Percentiles rank a stretch among this genome's conserved stretches.
These are phyloP conservation scores for Automeris io DNA, from an alignment of 2,888 invertebrate genomes.

Conservation along the genomic window DNA sequence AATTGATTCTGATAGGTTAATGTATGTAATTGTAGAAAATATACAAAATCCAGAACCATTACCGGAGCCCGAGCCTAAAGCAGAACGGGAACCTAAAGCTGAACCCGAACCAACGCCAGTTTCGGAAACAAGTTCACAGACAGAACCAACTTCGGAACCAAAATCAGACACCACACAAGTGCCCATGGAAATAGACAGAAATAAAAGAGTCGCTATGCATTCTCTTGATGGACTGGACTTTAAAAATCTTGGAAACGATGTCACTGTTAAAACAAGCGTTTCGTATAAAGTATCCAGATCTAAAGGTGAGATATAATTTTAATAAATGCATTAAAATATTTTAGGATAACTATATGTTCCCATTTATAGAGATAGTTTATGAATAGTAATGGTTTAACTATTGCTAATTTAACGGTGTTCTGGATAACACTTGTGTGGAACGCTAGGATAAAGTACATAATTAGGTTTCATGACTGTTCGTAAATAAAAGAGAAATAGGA, in stretches of 20 bases:
- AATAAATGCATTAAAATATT: neutral
- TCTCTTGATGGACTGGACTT: conserved; percentile 62
- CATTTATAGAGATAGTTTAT: no score
- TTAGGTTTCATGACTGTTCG: no score
- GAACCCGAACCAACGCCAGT: conserved; percentile 24
- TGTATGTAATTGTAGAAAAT: conserved; percentile 23
- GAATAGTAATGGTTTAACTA: no score
- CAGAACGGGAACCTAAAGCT: conserved; percentile 24
- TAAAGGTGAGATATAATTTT: conserved; percentile 42
- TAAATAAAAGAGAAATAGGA: no score
- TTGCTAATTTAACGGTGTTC: no score
- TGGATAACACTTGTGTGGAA: no score
- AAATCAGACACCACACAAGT: conserved; percentile 27
- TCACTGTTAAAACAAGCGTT: conserved; percentile 87
- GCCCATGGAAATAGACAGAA: conserved; percentile 52
- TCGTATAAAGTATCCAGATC: conserved; percentile 85
- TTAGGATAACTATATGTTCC: conserved; percentile 4
- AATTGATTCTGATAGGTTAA: neutral
- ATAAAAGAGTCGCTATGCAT: conserved; percentile 76
- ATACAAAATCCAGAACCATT: conserved; percentile 40
- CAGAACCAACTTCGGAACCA: conserved; percentile 40
- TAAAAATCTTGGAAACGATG: conserved; percentile 75
- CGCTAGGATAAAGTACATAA: no score
- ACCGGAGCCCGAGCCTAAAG: conserved; percentile 31
- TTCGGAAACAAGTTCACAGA: conserved; percentile 22